Conservation (phyloP, 2,888 invertebrate species). For the Pheosia gnoma region DNA sequence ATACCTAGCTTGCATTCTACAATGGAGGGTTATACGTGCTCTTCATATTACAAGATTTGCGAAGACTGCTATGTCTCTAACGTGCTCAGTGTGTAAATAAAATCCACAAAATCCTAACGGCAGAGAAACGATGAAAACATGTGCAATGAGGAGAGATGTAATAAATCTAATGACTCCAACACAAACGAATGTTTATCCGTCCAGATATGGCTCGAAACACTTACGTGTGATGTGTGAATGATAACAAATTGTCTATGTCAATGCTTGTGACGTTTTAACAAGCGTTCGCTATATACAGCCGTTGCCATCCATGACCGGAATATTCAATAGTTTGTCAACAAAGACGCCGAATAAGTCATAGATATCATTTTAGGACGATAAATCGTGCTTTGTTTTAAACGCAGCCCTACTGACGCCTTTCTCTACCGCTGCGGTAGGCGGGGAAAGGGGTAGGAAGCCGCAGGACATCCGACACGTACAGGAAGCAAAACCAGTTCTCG, state of each 20-base stretch:
- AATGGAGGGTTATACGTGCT: too few species aligned
- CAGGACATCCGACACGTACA: constrained; percentile 85
- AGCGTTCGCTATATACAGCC: neutral
- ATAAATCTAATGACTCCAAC: neutral
- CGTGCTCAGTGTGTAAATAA: neutral
- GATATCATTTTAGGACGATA: constrained; percentile 5
- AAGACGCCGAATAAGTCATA: constrained; percentile 5
- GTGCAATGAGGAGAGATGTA: neutral
- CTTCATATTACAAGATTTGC: too few species aligned
- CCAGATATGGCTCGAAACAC: constrained; percentile 4
- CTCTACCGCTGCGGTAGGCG: constrained; percentile 57
- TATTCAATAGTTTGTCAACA: constrained; percentile 3
- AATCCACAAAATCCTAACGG: neutral
- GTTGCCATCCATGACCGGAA: constrained; percentile 6
- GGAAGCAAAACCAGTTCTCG: constrained; percentile 82
- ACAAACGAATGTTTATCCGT: neutral
- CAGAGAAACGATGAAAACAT: neutral
- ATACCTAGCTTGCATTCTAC: too few species aligned
- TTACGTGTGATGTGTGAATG: constrained; percentile 31
- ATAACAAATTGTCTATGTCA: constrained; percentile 29
- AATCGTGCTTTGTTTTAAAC: constrained; percentile 20
- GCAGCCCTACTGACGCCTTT: constrained; percentile 59
- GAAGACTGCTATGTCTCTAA: too few species aligned
- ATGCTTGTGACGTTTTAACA: constrained; percentile 10
- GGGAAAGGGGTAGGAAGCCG: constrained; percentile 81